Evolutionary conservation across 2,113 vertebrate species (phyloP), one percentile per base, ranked within the genome.

Genomic region (Coryphaenoides rupestris): DNA sequence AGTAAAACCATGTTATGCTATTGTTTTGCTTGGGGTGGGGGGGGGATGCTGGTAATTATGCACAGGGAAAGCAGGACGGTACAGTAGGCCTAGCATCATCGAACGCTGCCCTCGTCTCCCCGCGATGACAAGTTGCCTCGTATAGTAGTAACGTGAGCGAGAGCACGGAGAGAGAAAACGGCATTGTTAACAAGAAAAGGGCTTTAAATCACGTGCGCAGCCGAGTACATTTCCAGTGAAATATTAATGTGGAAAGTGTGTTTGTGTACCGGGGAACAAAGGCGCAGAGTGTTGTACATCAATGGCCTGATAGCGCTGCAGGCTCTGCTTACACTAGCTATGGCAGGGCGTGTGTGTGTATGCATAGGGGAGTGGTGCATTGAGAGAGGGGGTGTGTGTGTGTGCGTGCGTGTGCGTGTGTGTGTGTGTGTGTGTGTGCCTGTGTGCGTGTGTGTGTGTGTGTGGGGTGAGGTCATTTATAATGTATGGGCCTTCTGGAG

Each of bases 221-320:
- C n/a, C n/a, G 82, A 87, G 87, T 85, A 83, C 77, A 84, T 86
- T 87, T 88, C 77, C 75, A 78, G 81, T 92, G 74, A 91, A 92
- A 91, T 89, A 92, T 92, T 92, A 73, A 92, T 90, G 88, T 83
- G 78, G 81, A 87, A 89, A 88, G 79, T 86, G 84, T 88, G 89
- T 90, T 91, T 89, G 85, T 87, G 87, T 87, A 80, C 86, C 9
- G 73, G 74, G 74, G 84, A 91, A 89, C 85, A 89, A 84, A 86
- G 84, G 84, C n/a, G 76, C 84, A 83, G 86, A 81, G 81, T 89
- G 90, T 89, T 89, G 84, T 87, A 88, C 87, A 88, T 89, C 86
- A 89, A 80, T 80, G 78, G 82, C 68, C 76, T 86, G 82, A 87
- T 82, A 83, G 80, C 75, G 85, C 83, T 85, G 85, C 75, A 66